Evolutionary conservation across 2,797 vertebrate genomes (phyloP).

Genomic region (Scleropages formosus): DNA sequence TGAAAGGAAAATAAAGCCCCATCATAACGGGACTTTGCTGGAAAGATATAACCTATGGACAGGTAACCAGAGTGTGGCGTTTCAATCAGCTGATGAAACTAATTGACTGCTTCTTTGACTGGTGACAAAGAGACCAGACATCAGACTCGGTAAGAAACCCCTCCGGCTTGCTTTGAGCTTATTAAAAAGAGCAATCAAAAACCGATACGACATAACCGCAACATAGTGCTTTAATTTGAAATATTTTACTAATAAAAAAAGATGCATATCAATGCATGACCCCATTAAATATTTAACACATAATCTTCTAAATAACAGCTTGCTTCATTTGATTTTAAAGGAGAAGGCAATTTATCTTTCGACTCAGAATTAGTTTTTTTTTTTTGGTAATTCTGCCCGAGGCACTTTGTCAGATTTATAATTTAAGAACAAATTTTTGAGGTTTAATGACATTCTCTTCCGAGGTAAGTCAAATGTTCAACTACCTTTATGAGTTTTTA

Average conservation of each 20-base stretch:
- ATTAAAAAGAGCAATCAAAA: conserved; percentile 64
- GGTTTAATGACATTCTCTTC: conserved; percentile 37
- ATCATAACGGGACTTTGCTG: no score
- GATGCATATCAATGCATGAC: conserved; percentile 53
- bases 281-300: conserved; percentile 54
- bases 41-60: no score
- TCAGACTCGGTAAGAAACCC: conserved; percentile 45
- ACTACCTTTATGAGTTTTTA: conserved; percentile 37
- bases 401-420: conserved; percentile 54
- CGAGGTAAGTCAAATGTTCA: conserved; percentile 51
- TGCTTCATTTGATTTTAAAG: conserved; percentile 57
- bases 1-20: no score
- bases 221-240: conserved; percentile 57
- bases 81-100: no score
- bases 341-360: conserved; percentile 58
- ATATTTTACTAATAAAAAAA: conserved; percentile 48
- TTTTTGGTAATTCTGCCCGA: conserved; percentile 54
- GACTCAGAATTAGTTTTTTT: conserved; percentile 43
- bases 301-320: conserved; percentile 51
- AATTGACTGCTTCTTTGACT: conserved; percentile 31
- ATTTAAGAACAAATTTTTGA: conserved; percentile 58
- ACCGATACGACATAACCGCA: conserved; percentile 43
- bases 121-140: conserved; percentile 37
- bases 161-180: conserved; percentile 53
- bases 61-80: no score